phyloP scores from a whole-genome alignment of 2,113 vertebrate species.

The Serilophus lunatus region DNA sequence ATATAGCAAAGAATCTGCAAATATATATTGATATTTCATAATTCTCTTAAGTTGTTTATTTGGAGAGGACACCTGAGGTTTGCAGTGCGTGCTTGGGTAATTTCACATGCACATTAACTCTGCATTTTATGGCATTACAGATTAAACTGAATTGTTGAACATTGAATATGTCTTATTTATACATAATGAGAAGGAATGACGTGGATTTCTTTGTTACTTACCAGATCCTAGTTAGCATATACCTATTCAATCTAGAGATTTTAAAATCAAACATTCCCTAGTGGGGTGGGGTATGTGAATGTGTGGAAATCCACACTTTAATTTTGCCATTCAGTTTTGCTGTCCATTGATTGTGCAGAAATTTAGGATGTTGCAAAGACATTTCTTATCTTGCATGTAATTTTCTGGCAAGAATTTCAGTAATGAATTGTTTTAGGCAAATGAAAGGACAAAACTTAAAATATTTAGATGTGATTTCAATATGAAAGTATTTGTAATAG shows the following conservation, averaged over 20 bases:
- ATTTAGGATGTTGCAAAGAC: background rate
- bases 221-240: background rate
- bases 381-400: background rate
- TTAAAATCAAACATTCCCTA: background rate
- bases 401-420: background rate
- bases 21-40: background rate
- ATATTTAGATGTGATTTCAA: background rate
- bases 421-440: background rate
- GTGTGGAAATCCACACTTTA: background rate
- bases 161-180: background rate
- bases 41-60: background rate
- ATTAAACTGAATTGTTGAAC: background rate
- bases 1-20: background rate
- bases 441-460: background rate
- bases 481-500: background rate
- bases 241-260: background rate
- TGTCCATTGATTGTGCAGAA: background rate
- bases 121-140: background rate
- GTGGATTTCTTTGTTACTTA: background rate
- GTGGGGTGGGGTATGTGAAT: accelerated
- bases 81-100: background rate
- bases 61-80: background rate
- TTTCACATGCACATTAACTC: background rate
- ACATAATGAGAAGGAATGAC: background rate
- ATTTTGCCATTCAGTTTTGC: background rate